Evolutionary conservation across 2,113 vertebrate genomes (phyloP).

Genomic region (Actenoides hombroni): DNA sequence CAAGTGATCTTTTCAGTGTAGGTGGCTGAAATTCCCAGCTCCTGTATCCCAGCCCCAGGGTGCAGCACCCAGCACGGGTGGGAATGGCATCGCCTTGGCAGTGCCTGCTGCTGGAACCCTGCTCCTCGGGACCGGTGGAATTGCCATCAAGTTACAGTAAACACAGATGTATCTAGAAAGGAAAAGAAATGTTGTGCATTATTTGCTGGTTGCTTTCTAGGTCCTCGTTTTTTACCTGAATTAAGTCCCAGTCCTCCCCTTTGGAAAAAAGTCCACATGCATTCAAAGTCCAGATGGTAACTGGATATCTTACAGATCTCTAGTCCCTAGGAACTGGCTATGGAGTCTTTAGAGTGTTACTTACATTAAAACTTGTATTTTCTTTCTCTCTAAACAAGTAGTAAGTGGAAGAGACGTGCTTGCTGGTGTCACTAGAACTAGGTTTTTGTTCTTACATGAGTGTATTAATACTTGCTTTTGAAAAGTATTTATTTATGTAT

Average conservation of each 20-base stretch:
- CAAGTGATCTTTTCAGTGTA: no score
- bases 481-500: no score
- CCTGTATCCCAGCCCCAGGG: neutral
- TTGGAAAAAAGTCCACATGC: neutral
- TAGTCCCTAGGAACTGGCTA: neutral
- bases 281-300: neutral
- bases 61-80: rapidly evolving
- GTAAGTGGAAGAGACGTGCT: neutral
- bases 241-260: neutral
- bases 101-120: neutral
- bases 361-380: neutral
- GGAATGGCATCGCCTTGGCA: neutral
- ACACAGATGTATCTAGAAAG: rapidly evolving
- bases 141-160: rapidly evolving
- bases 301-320: neutral
- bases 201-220: neutral
- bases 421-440: neutral
- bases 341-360: neutral
- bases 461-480: neutral
- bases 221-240: neutral
- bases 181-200: rapidly evolving
- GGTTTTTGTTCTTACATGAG: rapidly evolving
- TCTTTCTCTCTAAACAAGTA: neutral
- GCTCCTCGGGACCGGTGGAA: rapidly evolving
- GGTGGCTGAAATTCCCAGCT: rapidly evolving